Evolutionary conservation across 2,113 vertebrate genomes (phyloP).

Genomic region (Brienomyrus longianalis): DNA sequence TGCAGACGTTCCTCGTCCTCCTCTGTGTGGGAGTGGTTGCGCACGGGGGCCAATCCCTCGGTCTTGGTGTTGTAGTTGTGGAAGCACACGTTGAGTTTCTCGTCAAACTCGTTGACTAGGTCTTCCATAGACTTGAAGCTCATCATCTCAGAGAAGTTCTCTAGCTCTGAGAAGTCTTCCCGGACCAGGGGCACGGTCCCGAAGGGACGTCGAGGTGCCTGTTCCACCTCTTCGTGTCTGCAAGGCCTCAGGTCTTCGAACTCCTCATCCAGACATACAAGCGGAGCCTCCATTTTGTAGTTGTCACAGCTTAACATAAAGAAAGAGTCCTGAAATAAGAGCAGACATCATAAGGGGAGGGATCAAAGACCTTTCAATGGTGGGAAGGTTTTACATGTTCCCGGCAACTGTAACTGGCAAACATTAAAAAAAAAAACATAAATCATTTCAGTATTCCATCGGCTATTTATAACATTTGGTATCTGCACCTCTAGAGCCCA

Average conservation of each 20-base stretch:
- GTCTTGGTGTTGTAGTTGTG: constrained; percentile 92
- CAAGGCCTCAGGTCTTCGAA: constrained; percentile 80
- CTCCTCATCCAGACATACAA: constrained; percentile 86
- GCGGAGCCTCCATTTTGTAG: constrained; percentile 77
- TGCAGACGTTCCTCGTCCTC: constrained; percentile 80
- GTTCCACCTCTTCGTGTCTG: constrained; percentile 64
- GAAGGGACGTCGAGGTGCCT: constrained; percentile 51
- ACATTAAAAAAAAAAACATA: background rate
- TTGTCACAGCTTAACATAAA: constrained; percentile 17
- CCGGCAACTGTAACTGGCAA: background rate
- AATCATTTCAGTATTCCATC: background rate
- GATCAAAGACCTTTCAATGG: background rate
- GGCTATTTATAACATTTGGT: background rate
- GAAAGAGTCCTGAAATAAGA: constrained; percentile 29
- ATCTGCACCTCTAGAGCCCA: background rate
- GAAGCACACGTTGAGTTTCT: constrained; percentile 90
- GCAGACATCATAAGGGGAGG: background rate
- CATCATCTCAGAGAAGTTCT: constrained; percentile 92
- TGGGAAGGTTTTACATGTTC: background rate
- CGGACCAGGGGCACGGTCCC: constrained; percentile 59
- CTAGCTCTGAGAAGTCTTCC: constrained; percentile 85
- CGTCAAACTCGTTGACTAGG: constrained; percentile 86
- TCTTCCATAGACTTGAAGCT: constrained; percentile 96
- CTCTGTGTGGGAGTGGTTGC: constrained; percentile 72
- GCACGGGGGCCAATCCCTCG: constrained; percentile 78